Evolutionary conservation across 2,797 vertebrate genomes (phyloP), one percentile per base, ranked within the genome.

Genomic region (Threskiornis aethiopicus): DNA sequence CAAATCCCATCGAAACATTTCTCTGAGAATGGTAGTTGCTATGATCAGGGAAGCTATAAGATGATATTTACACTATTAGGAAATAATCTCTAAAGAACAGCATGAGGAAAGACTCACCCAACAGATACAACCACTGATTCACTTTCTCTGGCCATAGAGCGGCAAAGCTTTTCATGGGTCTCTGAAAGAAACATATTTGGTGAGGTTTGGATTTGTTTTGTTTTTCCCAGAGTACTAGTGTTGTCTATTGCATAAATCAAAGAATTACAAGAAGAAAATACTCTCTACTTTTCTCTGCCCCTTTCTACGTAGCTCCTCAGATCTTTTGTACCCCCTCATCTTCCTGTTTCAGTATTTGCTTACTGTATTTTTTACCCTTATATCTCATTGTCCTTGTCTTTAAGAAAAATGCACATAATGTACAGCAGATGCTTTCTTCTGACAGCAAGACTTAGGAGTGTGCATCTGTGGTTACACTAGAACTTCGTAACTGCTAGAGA

Each of bases 61-160:
- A 22, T 73, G 47, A 6, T 54, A 46, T 35, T 73, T 80, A 66
- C 52, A 18, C 20, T 61, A 0, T 6, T 6, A 44, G 62, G 41
- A 84, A 89, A 52, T 51, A 19, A 87, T 54, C 39, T 75, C 41
- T 88, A 5, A 46, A 51, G 79, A 49, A 22, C 33, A 71, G 17
- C 47, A 26, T 7, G 28, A 75, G 33, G 16, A 67, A 67, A 64
- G 49, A 97, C 96, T 97, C 97, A 99, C 98, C 98, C 98, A 70
- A 98, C 98, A 84, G 98, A 98, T 33, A 98, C 97, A 69, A 99
- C 98, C 17, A 98, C 97, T 8, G 98, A 98, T 33, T 98, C 96
- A 4, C 98, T 98, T 87, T 98, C 97, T 93, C 94, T 97, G 94
- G 98, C 98, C 11, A 99, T 97, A 72, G 96, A 96, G 58, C 97